Percentiles rank a stretch among this genome's conserved stretches.
These are phyloP conservation scores for Harpalus rubripes DNA, from an alignment of 2,888 invertebrate species.

Conservation along the genomic window DNA sequence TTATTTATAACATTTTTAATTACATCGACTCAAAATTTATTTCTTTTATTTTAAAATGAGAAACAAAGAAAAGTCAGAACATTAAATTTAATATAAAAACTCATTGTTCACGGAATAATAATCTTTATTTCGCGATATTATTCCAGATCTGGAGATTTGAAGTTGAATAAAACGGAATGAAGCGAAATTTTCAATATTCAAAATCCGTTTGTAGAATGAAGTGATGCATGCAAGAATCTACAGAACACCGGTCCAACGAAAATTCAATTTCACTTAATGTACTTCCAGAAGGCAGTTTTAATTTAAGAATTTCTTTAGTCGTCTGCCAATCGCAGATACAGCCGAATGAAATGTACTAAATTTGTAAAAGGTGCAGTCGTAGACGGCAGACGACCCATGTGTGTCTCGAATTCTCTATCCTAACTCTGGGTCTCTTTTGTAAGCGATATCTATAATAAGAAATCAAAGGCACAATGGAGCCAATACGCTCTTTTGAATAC, in stretches of 20 bases:
- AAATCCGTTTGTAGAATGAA: slow-evolving; percentile 31
- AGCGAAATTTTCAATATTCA: slow-evolving; percentile 40
- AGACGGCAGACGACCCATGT: slow-evolving; percentile 1
- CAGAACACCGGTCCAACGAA: slow-evolving; percentile 49
- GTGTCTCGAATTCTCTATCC: slow-evolving; percentile 25
- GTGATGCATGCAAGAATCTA: slow-evolving; percentile 39
- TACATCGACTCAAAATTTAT: no score
- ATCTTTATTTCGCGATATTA: neutral
- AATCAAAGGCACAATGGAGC: slow-evolving; percentile 60
- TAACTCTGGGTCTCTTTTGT: slow-evolving; percentile 1
- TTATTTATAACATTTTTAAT: no score
- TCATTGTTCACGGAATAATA: neutral
- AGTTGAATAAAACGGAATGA: slow-evolving; percentile 23
- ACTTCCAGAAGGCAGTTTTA: slow-evolving; percentile 49
- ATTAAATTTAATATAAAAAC: neutral
- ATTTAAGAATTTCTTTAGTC: slow-evolving; percentile 51
- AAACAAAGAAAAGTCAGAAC: neutral
- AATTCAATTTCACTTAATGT: slow-evolving; percentile 55
- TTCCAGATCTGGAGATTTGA: neutral
- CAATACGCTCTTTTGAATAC: slow-evolving; percentile 60
- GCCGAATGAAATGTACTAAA: slow-evolving; percentile 43
- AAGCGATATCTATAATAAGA: slow-evolving; percentile 64
- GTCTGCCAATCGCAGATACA: slow-evolving; percentile 56
- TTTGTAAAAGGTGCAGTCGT: slow-evolving; percentile 50
- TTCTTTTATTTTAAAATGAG: neutral